Evolutionary conservation across 2,797 vertebrate species (phyloP).

Genomic region (Falco concolor): DNA sequence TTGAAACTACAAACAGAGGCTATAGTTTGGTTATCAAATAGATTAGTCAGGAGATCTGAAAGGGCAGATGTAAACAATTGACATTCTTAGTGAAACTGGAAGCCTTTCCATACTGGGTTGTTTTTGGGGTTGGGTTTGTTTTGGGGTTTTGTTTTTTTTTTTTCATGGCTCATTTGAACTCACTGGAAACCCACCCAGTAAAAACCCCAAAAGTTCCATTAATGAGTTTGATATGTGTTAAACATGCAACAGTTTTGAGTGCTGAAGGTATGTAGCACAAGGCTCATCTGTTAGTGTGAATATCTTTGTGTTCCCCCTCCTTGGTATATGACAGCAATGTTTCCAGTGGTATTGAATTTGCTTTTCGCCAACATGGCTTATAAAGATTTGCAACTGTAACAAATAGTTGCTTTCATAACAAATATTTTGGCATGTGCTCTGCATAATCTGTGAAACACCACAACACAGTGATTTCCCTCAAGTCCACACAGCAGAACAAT

Average conservation of each 20-base stretch:
- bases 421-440: background rate
- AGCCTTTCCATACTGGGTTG: background rate
- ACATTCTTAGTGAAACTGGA: background rate
- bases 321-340: rapidly evolving
- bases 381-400: background rate
- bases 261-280: background rate
- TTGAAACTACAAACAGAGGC: background rate
- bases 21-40: background rate
- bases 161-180: background rate
- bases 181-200: background rate
- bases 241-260: background rate
- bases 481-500: background rate
- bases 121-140: no score
- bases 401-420: background rate
- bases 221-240: background rate
- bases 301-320: background rate
- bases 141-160: background rate
- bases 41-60: background rate
- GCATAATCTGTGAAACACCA: background rate
- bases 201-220: background rate
- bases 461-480: background rate
- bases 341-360: background rate
- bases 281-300: background rate
- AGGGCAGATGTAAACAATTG: background rate
- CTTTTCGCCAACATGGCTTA: background rate